phyloP scores from a whole-genome alignment of 2,797 vertebrate genomes.

The Graptemys geographica region DNA sequence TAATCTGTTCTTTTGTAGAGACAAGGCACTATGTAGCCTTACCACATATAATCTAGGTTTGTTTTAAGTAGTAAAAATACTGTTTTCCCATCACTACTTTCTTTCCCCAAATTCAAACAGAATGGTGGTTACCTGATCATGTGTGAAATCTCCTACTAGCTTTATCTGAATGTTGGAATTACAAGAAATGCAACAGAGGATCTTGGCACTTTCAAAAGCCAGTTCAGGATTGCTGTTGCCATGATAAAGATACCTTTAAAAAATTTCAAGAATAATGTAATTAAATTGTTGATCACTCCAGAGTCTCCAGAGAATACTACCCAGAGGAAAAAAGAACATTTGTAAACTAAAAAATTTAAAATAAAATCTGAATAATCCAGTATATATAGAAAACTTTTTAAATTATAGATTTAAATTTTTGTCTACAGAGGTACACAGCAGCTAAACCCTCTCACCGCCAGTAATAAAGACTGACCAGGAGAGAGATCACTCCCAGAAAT shows the following conservation, averaged over 20 bases:
- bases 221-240: conserved; percentile 93
- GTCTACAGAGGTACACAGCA: background rate
- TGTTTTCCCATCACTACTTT: background rate
- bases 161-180: conserved; percentile 96
- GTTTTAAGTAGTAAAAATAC: background rate
- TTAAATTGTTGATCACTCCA: background rate
- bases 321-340: background rate
- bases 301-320: background rate
- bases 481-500: background rate
- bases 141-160: conserved; percentile 96
- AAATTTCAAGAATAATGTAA: conserved; percentile 24
- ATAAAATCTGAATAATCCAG: background rate
- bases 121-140: conserved; percentile 88
- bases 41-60: background rate
- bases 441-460: background rate
- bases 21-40: background rate
- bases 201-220: conserved; percentile 96
- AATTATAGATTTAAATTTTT: background rate
- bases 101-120: conserved; percentile 11
- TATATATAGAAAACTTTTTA: background rate
- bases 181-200: conserved; percentile 92
- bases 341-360: background rate
- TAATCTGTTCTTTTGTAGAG: background rate
- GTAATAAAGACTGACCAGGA: background rate
- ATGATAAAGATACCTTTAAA: conserved; percentile 93